Percentiles rank a stretch among this genome's conserved stretches.
These are phyloP conservation scores for Gambelia wislizenii DNA, from an alignment of 2,797 vertebrate species.

Conservation along the genomic window DNA sequence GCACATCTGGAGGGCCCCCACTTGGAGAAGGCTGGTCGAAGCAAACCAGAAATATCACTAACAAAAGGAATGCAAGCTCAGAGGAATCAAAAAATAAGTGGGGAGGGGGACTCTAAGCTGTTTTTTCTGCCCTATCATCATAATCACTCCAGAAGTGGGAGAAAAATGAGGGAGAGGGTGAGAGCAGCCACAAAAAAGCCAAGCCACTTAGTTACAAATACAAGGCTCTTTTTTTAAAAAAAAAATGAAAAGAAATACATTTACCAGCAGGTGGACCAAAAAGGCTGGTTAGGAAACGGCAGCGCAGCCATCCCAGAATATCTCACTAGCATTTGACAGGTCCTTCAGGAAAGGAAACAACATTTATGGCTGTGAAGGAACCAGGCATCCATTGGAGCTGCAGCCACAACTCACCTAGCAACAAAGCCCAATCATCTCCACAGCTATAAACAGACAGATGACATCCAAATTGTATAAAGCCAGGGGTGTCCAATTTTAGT, in stretches of 20 bases:
- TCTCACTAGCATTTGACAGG: neutral
- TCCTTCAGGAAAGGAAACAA: neutral
- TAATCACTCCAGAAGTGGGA: neutral
- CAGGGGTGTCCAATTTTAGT: neutral
- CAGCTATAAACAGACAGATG: neutral
- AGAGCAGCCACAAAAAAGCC: neutral
- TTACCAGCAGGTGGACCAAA: neutral
- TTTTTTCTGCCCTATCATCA: neutral
- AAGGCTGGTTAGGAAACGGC: neutral
- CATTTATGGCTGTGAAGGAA: neutral
- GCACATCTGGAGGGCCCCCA: neutral
- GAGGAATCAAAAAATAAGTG: neutral
- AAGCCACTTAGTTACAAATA: neutral
- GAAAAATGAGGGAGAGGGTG: no score
- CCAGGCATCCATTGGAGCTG: neutral
- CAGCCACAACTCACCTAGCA: neutral
- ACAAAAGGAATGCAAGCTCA: neutral
- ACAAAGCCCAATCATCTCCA: neutral
- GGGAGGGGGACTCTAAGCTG: neutral
- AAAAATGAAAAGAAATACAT: neutral
- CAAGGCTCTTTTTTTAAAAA: neutral
- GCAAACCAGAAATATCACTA: neutral
- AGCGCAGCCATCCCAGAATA: neutral
- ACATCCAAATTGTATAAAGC: neutral
- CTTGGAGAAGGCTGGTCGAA: neutral